These are phyloP conservation scores for Leucoptera coffeella DNA, from an alignment of 2,888 invertebrate species.

Conservation along the genomic window DNA sequence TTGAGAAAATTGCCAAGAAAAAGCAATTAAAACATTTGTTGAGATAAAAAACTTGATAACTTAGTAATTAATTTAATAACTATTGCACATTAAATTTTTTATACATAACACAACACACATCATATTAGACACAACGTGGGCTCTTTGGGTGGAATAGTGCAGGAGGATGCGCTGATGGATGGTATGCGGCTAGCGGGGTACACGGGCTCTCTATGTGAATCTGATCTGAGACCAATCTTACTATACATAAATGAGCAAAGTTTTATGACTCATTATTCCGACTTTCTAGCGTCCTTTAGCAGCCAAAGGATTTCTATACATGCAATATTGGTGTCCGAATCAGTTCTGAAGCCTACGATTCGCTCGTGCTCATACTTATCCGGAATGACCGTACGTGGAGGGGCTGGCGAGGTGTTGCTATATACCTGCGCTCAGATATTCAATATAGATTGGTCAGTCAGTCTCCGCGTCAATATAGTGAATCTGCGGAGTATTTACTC, in stretches of 20 bases:
- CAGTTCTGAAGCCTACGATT: conserved; percentile 4
- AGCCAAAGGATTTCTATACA: conserved; percentile 2
- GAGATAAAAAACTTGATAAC: too few species aligned
- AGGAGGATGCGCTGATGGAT: too few species aligned
- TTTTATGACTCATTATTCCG: conserved; percentile 2
- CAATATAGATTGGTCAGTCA: neutral
- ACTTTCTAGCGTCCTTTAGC: conserved; percentile 1
- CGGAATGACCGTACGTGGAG: conserved; percentile 2
- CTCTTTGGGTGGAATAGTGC: too few species aligned
- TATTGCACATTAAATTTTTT: too few species aligned
- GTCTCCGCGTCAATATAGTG: neutral
- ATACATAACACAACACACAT: too few species aligned
- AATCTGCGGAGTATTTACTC: conserved; percentile 3
- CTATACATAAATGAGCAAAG: conserved; percentile 4
- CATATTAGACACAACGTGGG: too few species aligned
- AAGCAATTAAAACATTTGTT: too few species aligned
- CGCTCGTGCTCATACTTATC: conserved; percentile 1
- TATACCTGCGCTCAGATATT: conserved; percentile 4
- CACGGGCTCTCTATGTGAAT: too few species aligned
- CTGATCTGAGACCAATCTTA: too few species aligned
- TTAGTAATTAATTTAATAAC: too few species aligned
- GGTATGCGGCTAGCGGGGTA: too few species aligned
- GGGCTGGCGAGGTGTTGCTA: conserved; percentile 4
- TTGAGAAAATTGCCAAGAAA: too few species aligned
- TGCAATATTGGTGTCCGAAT: conserved; percentile 4